Percentiles rank a stretch among this genome's conserved stretches.
These are phyloP conservation scores for Papio anubis DNA, from an alignment of 2,113 vertebrate genomes.

Conservation along the genomic window DNA sequence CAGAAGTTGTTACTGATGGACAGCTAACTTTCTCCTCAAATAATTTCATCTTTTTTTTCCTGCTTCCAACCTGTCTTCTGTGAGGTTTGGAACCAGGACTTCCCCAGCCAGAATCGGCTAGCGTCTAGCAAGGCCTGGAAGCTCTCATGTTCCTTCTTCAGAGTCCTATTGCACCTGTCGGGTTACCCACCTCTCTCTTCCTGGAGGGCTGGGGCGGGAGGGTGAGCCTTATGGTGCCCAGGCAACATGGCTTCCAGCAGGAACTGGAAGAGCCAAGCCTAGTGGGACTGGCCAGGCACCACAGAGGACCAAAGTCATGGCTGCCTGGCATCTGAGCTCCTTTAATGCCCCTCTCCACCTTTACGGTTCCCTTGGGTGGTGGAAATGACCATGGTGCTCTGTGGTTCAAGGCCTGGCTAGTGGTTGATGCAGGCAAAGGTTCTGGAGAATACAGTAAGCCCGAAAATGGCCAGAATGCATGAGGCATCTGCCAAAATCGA, in stretches of 20 bases:
- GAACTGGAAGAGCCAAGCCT: background rate
- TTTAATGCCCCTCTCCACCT: fast-evolving
- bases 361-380: background rate
- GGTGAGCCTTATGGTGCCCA: background rate
- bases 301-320: background rate
- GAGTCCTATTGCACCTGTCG: background rate
- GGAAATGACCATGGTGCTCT: background rate
- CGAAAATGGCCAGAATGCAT: background rate
- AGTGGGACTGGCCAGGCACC: background rate
- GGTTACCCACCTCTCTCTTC: background rate
- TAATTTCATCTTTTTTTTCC: background rate
- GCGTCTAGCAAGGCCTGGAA: background rate
- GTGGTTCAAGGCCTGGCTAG: background rate
- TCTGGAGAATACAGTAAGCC: background rate
- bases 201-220: background rate
- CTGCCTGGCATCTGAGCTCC: background rate
- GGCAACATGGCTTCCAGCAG: background rate
- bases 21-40: background rate
- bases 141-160: fast-evolving
- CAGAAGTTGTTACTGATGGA: background rate
- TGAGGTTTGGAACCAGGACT: background rate
- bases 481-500: background rate
- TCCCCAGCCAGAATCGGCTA: background rate
- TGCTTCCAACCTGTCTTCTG: background rate
- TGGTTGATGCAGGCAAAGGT: background rate